phyloP scores from a whole-genome alignment of 2,888 invertebrate genomes.

The Andrena hattorfiana region DNA sequence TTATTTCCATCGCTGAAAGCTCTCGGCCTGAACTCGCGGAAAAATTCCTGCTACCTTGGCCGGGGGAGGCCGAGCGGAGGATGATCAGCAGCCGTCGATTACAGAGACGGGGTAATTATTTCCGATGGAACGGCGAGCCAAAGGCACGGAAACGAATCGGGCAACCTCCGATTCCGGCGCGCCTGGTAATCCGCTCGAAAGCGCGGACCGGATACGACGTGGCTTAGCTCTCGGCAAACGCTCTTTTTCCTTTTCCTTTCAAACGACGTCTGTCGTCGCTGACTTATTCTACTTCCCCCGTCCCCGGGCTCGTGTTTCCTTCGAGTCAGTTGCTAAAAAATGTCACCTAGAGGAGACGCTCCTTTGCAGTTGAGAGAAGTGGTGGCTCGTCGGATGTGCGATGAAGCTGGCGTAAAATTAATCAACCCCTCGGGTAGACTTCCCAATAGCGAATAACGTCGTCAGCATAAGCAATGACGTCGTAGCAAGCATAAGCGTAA shows the following conservation, averaged over 20 bases:
- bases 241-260: conserved; percentile 10
- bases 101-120: conserved; percentile 68
- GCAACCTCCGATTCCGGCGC: conserved; percentile 55
- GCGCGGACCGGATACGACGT: conserved; percentile 29
- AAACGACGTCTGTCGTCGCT: not conserved
- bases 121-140: conserved; percentile 45
- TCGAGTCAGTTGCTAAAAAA: not conserved
- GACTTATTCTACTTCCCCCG: no score
- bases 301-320: not conserved
- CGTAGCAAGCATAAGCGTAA: no score
- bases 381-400: no score
- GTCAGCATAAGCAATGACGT: no score
- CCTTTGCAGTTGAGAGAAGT: no score
- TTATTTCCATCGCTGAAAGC: conserved; percentile 65
- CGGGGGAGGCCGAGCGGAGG: conserved; percentile 19
- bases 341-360: no score
- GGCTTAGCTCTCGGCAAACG: conserved; percentile 41
- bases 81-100: conserved; percentile 65
- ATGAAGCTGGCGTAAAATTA: no score
- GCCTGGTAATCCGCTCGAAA: conserved; percentile 39
- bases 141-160: conserved; percentile 52
- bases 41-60: conserved; percentile 33
- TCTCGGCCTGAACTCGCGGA: conserved; percentile 37
- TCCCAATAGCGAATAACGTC: no score
- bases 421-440: no score